Base-by-base conservation (phyloP, 2,888 invertebrate species). In the Orgyia antiqua region DNA sequence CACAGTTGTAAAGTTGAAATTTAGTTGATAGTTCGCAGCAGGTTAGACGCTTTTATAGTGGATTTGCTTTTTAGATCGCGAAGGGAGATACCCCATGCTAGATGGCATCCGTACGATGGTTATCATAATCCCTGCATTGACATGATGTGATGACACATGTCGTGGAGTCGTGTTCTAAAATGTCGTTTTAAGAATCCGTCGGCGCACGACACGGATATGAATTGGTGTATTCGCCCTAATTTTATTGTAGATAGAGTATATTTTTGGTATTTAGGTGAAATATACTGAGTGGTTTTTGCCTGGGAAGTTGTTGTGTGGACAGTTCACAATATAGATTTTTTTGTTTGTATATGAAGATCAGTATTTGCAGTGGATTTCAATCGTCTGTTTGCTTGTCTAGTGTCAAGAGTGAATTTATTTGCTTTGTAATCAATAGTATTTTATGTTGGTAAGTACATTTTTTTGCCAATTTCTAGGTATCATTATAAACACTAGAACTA, bases 101-200 rank as follows among this genome's bases (percentile, higher is more conserved):
- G 82, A 82, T 82, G 79, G 67, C 78, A 80, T 82, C 73, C 75
- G 77, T 70, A 72, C 82, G 86, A 84, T 84, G 73, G 84, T 83
- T 84, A 86, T 86, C 86, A 83, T 86, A 86, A 86, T 86, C 86
- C 83, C 76, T 70, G 74, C 83, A 83, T 83, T 83, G 84, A 86
- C 79, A 72, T 82, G 77, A 86, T 86, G 86, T 86, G 86, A 86
- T 80, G 86, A 86, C 86, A 86, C 84, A 86, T 86, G 84, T 84
- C 86, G 82, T 73, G 74, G 58, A 59, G 67, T 74, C 74, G 77
- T 70, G 76, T 69, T 76, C 68, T 73, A 78, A 76, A 84, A 80
- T 75, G 74, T 76, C 66, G 63, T 63, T 77, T 72, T 71, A 69
- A 78, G 76, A 78, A 68, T 65, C 61, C 53, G 40, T 49, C 39